phyloP scores from a whole-genome alignment of 2,888 invertebrate species.

The Cephus runcator region DNA sequence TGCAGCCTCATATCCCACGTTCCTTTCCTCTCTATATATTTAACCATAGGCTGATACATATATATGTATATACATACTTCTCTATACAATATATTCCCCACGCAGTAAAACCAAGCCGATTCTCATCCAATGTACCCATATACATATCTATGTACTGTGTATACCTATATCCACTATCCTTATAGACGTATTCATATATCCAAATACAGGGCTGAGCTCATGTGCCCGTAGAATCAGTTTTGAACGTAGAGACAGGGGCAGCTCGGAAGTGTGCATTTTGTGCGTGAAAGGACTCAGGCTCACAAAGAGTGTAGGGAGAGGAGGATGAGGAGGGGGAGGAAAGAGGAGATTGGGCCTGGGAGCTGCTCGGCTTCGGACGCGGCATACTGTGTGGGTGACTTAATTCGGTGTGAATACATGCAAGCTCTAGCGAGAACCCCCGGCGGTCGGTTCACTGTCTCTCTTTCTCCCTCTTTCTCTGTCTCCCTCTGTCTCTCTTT shows the following conservation, averaged over 20 bases:
- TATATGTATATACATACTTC: background rate
- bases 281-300: slow-evolving; percentile 50
- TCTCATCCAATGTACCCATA: background rate
- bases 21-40: background rate
- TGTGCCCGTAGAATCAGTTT: slow-evolving; percentile 8
- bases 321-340: background rate
- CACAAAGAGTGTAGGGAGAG: slow-evolving; percentile 51
- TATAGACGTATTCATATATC: background rate
- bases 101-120: background rate
- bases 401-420: slow-evolving; percentile 60
- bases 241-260: slow-evolving; percentile 14
- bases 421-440: slow-evolving; percentile 34
- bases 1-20: background rate
- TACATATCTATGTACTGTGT: background rate
- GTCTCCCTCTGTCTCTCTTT: background rate
- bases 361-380: background rate
- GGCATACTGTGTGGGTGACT: slow-evolving; percentile 53
- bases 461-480: background rate
- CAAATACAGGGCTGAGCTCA: background rate
- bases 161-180: background rate
- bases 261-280: slow-evolving; percentile 18
- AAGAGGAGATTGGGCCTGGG: background rate
- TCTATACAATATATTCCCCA: background rate
- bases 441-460: background rate
- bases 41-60: background rate